These are phyloP conservation scores for Euura lappo DNA, from an alignment of 1,140 invertebrate species.

Conservation along the genomic window DNA sequence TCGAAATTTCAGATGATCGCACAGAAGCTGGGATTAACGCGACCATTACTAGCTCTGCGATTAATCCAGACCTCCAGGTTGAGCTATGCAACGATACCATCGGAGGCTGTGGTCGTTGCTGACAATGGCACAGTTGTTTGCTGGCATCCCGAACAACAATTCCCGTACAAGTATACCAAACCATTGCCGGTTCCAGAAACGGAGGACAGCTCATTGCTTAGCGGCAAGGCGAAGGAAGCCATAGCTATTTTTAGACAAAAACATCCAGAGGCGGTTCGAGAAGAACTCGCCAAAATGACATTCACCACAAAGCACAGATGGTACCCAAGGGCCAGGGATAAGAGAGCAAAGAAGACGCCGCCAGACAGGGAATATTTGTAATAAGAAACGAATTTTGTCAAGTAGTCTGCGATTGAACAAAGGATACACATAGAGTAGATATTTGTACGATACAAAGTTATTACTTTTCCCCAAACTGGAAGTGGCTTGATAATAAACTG, in stretches of 20 bases:
- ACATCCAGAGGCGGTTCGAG: conserved; percentile 64
- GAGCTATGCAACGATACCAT: conserved; percentile 21
- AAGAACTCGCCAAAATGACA: conserved; percentile 77
- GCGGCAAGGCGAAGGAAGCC: conserved; percentile 68
- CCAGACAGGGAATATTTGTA: conserved; percentile 79
- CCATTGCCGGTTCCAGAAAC: conserved; percentile 67
- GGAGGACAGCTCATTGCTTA: conserved; percentile 63
- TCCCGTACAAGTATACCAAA: conserved; percentile 85
- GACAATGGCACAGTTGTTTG: conserved; percentile 81
- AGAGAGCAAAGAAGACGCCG: conserved; percentile 69
- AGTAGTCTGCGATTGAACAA: too few species aligned
- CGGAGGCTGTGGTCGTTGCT: conserved; percentile 68
- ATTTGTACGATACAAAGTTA: too few species aligned
- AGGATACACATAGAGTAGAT: too few species aligned
- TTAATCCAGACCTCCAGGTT: conserved; percentile 38
- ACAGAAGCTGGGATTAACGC: not conserved
- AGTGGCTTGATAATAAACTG: too few species aligned
- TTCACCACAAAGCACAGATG: conserved; percentile 82
- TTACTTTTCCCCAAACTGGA: too few species aligned
- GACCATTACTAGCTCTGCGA: conserved; percentile 2
- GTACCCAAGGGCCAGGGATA: conserved; percentile 74
- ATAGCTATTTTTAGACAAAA: conserved; percentile 71
- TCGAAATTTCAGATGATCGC: too few species aligned
- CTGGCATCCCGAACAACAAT: conserved; percentile 82
- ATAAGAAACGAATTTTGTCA: conserved; percentile 27